A percentile compares a stretch with the other conserved stretches of the same genome.
Conservation (phyloP, 2,888 invertebrate genomes). For the Scaptomyza caliginosa region DNA sequence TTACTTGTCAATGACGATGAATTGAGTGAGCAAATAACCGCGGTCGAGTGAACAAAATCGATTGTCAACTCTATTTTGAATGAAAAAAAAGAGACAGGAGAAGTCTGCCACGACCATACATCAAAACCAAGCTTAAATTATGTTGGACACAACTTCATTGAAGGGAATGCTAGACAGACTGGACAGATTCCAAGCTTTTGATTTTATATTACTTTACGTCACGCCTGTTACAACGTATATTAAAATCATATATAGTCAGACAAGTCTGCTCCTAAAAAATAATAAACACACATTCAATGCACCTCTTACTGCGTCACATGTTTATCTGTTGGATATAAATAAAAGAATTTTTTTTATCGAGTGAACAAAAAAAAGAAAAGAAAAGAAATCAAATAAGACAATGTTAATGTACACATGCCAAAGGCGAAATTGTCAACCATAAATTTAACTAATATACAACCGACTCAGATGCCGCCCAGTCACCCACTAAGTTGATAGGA, state of each 20-base stretch:
- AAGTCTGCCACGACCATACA: too few relatives aligned
- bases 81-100: too few relatives aligned
- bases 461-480: slow-evolving; percentile 1
- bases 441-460: slow-evolving; percentile 74
- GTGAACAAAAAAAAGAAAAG: not conserved
- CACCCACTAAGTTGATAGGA: slow-evolving; percentile 32
- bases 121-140: too few relatives aligned
- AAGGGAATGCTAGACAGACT: too few relatives aligned
- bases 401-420: slow-evolving; percentile 25
- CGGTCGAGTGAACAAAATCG: slow-evolving; percentile 28
- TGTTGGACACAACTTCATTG: too few relatives aligned
- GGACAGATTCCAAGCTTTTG: too few relatives aligned
- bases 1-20: slow-evolving; percentile 14
- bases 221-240: too few relatives aligned
- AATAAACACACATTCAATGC: too few relatives aligned
- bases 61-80: too few relatives aligned
- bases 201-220: too few relatives aligned
- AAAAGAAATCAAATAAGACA: slow-evolving; percentile 37
- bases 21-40: slow-evolving; percentile 12
- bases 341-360: slow-evolving; percentile 2
- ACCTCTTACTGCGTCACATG: not conserved
- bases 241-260: too few relatives aligned
- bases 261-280: too few relatives aligned
- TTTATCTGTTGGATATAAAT: not conserved
- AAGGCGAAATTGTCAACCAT: slow-evolving; percentile 49